Percentiles rank a stretch among this genome's conserved stretches.
These are phyloP conservation scores for Damaliscus lunatus DNA, from an alignment of 2,113 vertebrate genomes.

Conservation along the genomic window DNA sequence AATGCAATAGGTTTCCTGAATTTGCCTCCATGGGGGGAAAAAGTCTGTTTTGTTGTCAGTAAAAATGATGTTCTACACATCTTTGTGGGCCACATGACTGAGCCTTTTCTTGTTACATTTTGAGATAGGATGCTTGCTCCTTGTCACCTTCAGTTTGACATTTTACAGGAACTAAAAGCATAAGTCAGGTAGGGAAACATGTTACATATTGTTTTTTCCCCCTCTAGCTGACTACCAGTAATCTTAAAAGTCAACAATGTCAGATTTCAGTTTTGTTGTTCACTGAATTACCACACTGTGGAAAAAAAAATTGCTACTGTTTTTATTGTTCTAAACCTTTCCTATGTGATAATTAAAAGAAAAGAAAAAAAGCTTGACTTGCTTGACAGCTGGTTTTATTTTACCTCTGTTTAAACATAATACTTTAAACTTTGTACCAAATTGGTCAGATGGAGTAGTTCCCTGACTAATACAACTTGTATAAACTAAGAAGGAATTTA, in stretches of 20 bases:
- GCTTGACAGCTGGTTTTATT: neutral
- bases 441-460: neutral
- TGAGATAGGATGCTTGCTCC: constrained; percentile 47
- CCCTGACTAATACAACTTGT: neutral
- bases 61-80: constrained; percentile 62
- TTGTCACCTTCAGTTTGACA: constrained; percentile 75
- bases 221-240: constrained; percentile 36
- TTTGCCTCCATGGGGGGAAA: constrained; percentile 55
- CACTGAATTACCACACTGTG: constrained; percentile 64
- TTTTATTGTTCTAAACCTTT: constrained; percentile 67
- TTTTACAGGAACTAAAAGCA: constrained; percentile 69
- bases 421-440: neutral
- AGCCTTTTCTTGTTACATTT: constrained; percentile 45
- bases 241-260: constrained; percentile 75
- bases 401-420: constrained; percentile 14
- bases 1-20: constrained; percentile 64
- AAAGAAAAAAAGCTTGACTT: neutral
- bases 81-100: neutral
- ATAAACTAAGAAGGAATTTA: neutral
- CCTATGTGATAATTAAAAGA: neutral
- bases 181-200: constrained; percentile 66
- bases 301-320: neutral
- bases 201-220: constrained; percentile 56
- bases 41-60: constrained; percentile 40
- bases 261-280: constrained; percentile 73